phyloP scores from a whole-genome alignment of 2,888 invertebrate species.

The Endotricha flammealis region DNA sequence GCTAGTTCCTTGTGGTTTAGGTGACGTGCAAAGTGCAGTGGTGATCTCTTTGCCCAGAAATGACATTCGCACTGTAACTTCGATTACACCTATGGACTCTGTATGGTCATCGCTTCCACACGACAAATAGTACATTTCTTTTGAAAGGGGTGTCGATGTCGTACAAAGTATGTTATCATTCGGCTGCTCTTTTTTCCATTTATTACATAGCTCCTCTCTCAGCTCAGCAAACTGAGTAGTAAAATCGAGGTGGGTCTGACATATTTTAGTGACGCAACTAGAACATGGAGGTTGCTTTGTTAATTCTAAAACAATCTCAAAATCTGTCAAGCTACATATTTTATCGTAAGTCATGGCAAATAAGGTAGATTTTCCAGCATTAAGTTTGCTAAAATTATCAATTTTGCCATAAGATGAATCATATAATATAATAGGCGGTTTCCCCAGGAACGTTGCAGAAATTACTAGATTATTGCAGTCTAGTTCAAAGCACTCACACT shows the following conservation, averaged over 20 bases:
- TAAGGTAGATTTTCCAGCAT: constrained; percentile 63
- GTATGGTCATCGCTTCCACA: constrained; percentile 45
- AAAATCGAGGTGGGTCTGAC: constrained; percentile 58
- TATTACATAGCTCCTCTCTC: constrained; percentile 57
- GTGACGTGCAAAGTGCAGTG: constrained; percentile 55
- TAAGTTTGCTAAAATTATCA: constrained; percentile 50
- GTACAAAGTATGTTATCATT: constrained; percentile 61
- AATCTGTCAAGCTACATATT: constrained; percentile 59
- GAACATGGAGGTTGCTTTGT: constrained; percentile 66
- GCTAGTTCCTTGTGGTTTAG: constrained; percentile 49
- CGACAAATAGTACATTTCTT: constrained; percentile 59
- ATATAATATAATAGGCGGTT: constrained; percentile 57
- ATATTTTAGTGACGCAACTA: constrained; percentile 57
- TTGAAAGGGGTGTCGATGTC: constrained; percentile 57
- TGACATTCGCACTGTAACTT: constrained; percentile 62
- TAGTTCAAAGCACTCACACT: constrained; percentile 68
- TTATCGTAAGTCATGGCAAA: constrained; percentile 73
- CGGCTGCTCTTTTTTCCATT: constrained; percentile 59
- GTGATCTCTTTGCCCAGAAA: constrained; percentile 70
- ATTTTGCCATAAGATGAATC: constrained; percentile 60
- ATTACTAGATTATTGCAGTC: constrained; percentile 64
- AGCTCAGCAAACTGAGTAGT: constrained; percentile 50
- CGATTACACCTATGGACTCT: constrained; percentile 63
- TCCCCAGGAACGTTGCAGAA: constrained; percentile 58
- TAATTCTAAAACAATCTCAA: constrained; percentile 48